Base-by-base conservation (phyloP, 2,797 vertebrate genomes). In the Tenualosa ilisha region DNA sequence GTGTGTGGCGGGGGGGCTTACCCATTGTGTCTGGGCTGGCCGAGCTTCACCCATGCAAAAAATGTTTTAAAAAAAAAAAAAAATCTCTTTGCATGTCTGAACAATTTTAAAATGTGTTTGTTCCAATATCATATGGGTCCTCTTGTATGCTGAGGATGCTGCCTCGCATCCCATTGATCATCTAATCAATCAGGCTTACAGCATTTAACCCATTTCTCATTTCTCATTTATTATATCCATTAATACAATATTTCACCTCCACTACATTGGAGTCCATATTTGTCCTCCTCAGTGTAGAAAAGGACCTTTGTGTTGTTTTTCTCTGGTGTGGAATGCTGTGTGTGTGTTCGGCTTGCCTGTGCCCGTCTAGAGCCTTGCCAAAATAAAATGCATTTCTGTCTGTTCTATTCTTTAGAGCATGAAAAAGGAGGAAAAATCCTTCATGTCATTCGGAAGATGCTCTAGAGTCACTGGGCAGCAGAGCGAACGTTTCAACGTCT, bases 271-370 rank as follows among this genome's bases (percentile, higher is more conserved):
- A 46, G 46, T 4, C 3, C 51, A 13, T 15, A 13, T 3, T 15
- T 40, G 5, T 43, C 13, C 68, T 40, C 68, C 37, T 75, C 68
- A 75, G 5, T 31, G 40, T 75, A 75, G 31, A 75, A 75, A 24
- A 2, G 3, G 1, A 63, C 61, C n/a, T 3, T 75, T 68, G 68
- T 40, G 31, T 37, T 75, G 68, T 75, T 31, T 40, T 68, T 79
- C 26, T 81, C 53, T 84, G 15, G 37, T 87, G 81, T 87, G 84
- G 85, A 90, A 88, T 90, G 89, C 82, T 85, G 82, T 88, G 82
- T 85, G 85, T 84, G 43, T 72, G 9, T 9, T 20, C 85, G 87
- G 46, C 46, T 46, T 91, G 84, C 81, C 86, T 86, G 75, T 83
- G 87, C 59, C 81, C 85, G 31, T 83, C 83, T 83, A 54, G 84